Evolutionary conservation across 2,888 invertebrate genomes (phyloP), one percentile per base, ranked within the genome.

Genomic region (Cremastobaeus sp.): DNA sequence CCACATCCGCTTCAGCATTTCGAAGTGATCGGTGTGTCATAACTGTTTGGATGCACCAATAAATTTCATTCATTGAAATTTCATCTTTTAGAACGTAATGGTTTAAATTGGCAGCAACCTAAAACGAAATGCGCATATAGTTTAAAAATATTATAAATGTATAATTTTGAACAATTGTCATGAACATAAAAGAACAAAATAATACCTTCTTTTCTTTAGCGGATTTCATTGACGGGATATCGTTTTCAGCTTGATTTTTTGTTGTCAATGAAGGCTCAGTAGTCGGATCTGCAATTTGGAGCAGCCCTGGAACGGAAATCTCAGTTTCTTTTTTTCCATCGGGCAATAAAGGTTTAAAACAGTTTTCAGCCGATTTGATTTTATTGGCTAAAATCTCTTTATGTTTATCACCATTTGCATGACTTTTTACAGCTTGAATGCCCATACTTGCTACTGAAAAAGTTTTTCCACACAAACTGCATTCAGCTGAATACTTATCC

Each of bases 11-110:
- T 43, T 43, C 14, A 14, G 25, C 8, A 21, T 12, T 3, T 11
- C 43, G 1, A 25, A 43, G n/a, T 1, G 43, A 43, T 8, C 43
- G 21, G 17, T 43, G 43, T 6, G 43, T 25, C 25, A 43, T 12
- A 1, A 25, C 43, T 8, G 9, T 6, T 12, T 43, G 43, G 1
- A 43, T 6, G 9, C 43, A 34, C 34, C 4, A 34, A 34, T n/a
- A 11, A n/a, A 11, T 11, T 11, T 34, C n/a, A 34, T 34, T 34
- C 12, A 34, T 34, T 8, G 34, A n/a, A 34, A 34, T 11, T 34
- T 34, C n/a, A n/a, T 34, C 34, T 34, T 34, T 34, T n/a, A 39
- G 8, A 12, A 25, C 8, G 8, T 8, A 25, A 8, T 8, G 25
- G 8, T 25, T 8, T 8, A 25, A 5, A 25, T 25, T 5, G 3